Base-by-base conservation (phyloP, 2,797 vertebrate genomes). In the Onychomys torridus region DNA sequence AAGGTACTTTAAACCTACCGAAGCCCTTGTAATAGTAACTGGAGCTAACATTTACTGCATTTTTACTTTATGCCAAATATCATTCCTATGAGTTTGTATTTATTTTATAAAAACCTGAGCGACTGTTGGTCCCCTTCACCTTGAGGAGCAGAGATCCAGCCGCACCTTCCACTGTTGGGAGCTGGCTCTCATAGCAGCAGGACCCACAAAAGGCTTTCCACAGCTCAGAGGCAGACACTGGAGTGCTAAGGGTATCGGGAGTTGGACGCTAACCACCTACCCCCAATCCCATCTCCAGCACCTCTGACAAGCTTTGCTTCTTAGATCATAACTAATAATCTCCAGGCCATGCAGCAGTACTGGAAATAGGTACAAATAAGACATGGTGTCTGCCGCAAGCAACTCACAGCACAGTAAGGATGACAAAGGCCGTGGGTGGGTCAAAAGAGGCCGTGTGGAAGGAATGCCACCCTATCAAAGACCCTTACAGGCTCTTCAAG, bases 261-360 rank as follows among this genome's bases (percentile, higher is more conserved):
- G 40, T 79, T 8, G 78, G 10, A 25, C 25, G 49, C 49, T 37
- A 49, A 65, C 49, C 65, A 9, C 14, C 21, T 14, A 6, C 14
- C 65, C 23, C 10, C 32, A 27, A 86, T n/a, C 73, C 73, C 75
- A 27, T 71, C 52, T 77, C 32, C 34, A 16, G 34, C 25, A 21
- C 19, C 46, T 65, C 29, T 67, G 57, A 94, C 77, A 93, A 81
- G 86, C 88, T 65, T 29, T 46, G 34, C 46, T 79, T 89, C 46
- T 82, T 40, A 86, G 83, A 59, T 86, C 34, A 25, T 76, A 96
- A 93, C 67, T 76, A 96, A 37, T 73, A 93, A 82, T 23, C 88
- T 94, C 32, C 89, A 94, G 49, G 16, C 77, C 69, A 23, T 8
- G 19, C 21, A 73, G 34, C 65, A 82, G 71, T 32, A n/a, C 69